Percentiles rank a stretch among this genome's conserved stretches.
These are phyloP conservation scores for Antennarius maculatus DNA, from an alignment of 2,797 vertebrate genomes.

Conservation along the genomic window DNA sequence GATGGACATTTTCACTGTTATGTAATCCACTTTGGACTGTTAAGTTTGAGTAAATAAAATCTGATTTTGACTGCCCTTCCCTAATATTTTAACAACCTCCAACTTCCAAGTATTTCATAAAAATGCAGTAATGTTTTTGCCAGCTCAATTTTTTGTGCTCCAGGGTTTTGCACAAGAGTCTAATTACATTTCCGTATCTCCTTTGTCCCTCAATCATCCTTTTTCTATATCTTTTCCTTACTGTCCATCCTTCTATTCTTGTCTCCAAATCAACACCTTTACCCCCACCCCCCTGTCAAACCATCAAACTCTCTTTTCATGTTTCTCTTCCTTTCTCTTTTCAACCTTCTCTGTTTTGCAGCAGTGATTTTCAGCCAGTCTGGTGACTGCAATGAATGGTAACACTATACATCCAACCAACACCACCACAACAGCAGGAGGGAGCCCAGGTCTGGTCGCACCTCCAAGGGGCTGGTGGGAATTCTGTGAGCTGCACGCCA, in stretches of 20 bases:
- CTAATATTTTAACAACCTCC: constrained; percentile 46
- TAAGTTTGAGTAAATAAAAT: constrained; percentile 57
- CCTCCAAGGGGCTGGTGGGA: constrained; percentile 92
- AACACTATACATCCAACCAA: constrained; percentile 89
- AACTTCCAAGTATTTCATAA: constrained; percentile 41
- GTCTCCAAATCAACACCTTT: constrained; percentile 16
- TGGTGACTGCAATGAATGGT: constrained; percentile 96
- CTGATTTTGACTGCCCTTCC: constrained; percentile 43
- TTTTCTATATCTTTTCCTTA: constrained; percentile 12
- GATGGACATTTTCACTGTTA: constrained; percentile 46
- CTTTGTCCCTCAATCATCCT: constrained; percentile 35
- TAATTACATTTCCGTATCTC: constrained; percentile 56
- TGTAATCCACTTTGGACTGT: constrained; percentile 58
- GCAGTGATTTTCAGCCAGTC: constrained; percentile 85
- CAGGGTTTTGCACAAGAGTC: constrained; percentile 36
- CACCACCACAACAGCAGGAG: constrained; percentile 75
- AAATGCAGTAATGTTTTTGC: constrained; percentile 29
- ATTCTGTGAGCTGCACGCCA: constrained; percentile 97
- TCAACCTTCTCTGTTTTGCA: constrained; percentile 49
- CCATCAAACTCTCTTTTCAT: constrained; percentile 24
- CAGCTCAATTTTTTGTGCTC: constrained; percentile 33
- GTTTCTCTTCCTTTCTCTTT: constrained; percentile 30
- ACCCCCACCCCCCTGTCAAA: constrained; percentile 7
- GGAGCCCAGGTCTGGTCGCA: constrained; percentile 64
- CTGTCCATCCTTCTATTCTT: not conserved